Evolutionary conservation across 2,113 vertebrate genomes (phyloP), one percentile per base, ranked within the genome.

Genomic region (Cygnus buccinator): DNA sequence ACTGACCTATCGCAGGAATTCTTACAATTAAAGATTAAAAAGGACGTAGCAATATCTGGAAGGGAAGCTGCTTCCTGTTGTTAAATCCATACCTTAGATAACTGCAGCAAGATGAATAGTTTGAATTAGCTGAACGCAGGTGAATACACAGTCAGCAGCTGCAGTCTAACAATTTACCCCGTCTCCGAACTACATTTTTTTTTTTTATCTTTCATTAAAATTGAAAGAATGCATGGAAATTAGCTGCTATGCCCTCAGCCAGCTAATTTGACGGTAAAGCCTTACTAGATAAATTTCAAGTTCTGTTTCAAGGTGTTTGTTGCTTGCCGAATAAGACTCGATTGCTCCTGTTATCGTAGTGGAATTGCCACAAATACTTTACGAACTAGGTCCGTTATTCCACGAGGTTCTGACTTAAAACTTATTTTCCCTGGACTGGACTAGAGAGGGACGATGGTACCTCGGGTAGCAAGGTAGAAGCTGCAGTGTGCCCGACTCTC

Each of bases 41-140:
- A 83, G 37, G 44, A 74, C 33, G 48, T n/a, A 62, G 74, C 41
- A 75, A 5, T 58, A 73, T 55, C 71, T 87, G 17, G n/a, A 78
- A 87, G 84, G 62, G 26, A 37, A 83, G 63, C 41, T 87, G 21
- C 79, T 80, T 83, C 62, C 44, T 96, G 57, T 44, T 84, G 48
- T 31, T 82, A 75, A 66, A 90, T 61, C n/a, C 63, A 59, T n/a
- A 86, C 70, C 59, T 63, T 21, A 20, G 50, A 3, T 84, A 89
- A 79, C 58, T 63, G 63, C 67, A 92, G 94, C 62, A 87, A 94
- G 92, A 74, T 92, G 93, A 83, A 91, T 73, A 78, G 48, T 76
- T 54, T 50, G 58, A 79, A 87, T 70, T 70, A 79, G 31, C 77
- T 59, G 46, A 59, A 63, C 3, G 9, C 89, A 97, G 89, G 95